Percentiles rank a stretch among this genome's conserved stretches.
Conservation (phyloP, 1,140 invertebrate species). For the Cyclargus thomasi region DNA sequence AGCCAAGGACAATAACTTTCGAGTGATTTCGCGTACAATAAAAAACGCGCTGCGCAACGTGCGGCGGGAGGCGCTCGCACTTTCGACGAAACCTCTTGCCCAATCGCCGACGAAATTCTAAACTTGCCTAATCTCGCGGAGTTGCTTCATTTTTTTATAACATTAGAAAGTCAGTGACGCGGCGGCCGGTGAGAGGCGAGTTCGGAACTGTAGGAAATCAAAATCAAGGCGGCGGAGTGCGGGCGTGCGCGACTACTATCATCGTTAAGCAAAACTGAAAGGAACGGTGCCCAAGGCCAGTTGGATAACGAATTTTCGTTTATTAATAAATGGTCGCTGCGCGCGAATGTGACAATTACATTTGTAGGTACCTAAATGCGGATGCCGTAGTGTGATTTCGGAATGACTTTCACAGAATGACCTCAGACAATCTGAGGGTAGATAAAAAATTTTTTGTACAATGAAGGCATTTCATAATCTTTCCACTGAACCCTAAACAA, state of each 20-base stretch:
- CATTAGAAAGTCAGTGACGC: slow-evolving; percentile 10
- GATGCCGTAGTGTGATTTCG: slow-evolving; percentile 39
- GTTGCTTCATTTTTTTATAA: slow-evolving; percentile 11
- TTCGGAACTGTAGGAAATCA: slow-evolving; percentile 12
- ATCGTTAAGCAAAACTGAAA: slow-evolving; percentile 72
- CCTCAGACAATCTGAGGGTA: not conserved
- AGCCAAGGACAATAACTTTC: slow-evolving; percentile 74
- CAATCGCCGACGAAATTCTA: slow-evolving; percentile 2
- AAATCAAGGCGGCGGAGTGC: slow-evolving; percentile 38
- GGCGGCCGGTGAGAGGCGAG: slow-evolving; percentile 5
- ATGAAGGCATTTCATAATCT: too few relatives aligned
- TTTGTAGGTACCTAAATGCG: slow-evolving; percentile 39
- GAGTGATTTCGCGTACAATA: slow-evolving; percentile 74
- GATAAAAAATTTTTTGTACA: too few relatives aligned
- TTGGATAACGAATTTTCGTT: slow-evolving; percentile 74
- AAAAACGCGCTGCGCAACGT: slow-evolving; percentile 70
- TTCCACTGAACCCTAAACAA: too few relatives aligned
- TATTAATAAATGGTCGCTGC: slow-evolving; percentile 69
- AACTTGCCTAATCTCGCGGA: slow-evolving; percentile 6
- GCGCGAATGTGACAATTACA: slow-evolving; percentile 58
- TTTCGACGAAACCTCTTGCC: slow-evolving; percentile 58
- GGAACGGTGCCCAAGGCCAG: slow-evolving; percentile 63
- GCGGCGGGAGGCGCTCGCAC: slow-evolving; percentile 28
- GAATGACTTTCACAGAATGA: not conserved
- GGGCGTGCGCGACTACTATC: slow-evolving; percentile 63